Percentiles rank a stretch among this genome's conserved stretches.
Conservation (phyloP, 2,113 vertebrate genomes). For the Garra rufa region DNA sequence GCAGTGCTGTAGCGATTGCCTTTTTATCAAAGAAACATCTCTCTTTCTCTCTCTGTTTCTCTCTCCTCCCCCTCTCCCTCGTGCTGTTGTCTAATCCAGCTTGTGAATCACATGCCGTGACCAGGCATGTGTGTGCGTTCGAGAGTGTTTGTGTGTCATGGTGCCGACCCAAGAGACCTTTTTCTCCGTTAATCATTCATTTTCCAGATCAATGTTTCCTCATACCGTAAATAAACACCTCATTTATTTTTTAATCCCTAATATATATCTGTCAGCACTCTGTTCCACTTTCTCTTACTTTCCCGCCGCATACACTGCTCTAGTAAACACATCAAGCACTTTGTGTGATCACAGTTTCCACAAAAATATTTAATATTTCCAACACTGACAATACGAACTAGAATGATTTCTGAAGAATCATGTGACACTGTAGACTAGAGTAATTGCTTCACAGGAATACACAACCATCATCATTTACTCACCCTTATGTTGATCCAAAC, state of each 20-base stretch:
- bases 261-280: not conserved
- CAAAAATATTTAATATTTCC: too few relatives aligned
- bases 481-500: too few relatives aligned
- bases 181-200: slow-evolving; percentile 46
- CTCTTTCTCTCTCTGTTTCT: not conserved
- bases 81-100: slow-evolving; percentile 44
- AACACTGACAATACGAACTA: too few relatives aligned
- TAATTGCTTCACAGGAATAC: not conserved
- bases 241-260: slow-evolving; percentile 11
- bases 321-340: not conserved
- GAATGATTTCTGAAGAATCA: not conserved
- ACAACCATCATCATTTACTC: too few relatives aligned
- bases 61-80: slow-evolving; percentile 10
- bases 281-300: not conserved
- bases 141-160: slow-evolving; percentile 24
- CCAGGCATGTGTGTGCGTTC: slow-evolving; percentile 17
- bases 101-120: slow-evolving; percentile 47
- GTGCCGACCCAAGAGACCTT: slow-evolving; percentile 21
- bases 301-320: not conserved
- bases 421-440: not conserved
- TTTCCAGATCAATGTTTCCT: slow-evolving; percentile 38
- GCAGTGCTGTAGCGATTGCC: not conserved
- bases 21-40: slow-evolving; percentile 35
- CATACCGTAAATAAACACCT: slow-evolving; percentile 27
- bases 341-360: not conserved